phyloP scores from a whole-genome alignment of 2,888 invertebrate species.

The Encarsia formosa region DNA sequence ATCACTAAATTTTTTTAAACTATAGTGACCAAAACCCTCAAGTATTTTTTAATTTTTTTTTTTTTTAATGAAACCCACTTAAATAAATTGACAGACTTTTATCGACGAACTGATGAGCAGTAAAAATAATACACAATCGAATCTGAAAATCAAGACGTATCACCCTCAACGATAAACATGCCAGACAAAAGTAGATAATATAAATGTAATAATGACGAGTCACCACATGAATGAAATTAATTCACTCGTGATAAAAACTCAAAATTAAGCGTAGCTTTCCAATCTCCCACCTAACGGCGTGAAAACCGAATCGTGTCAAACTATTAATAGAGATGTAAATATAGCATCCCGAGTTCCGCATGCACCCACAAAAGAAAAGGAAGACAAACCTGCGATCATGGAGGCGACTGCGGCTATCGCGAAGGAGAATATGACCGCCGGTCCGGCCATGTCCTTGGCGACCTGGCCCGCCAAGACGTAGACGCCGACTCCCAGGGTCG shows the following conservation, averaged over 20 bases:
- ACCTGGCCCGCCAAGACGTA: slow-evolving; percentile 86
- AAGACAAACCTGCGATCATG: slow-evolving; percentile 72
- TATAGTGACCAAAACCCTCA: no score
- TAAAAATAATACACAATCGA: no score
- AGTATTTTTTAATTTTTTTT: no score
- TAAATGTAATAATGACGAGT: no score
- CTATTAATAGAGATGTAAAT: not conserved
- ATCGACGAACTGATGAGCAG: no score
- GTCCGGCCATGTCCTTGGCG: slow-evolving; percentile 76
- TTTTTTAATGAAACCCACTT: no score
- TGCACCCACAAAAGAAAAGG: not conserved
- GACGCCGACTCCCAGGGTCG: slow-evolving; percentile 84
- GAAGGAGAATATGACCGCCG: slow-evolving; percentile 82
- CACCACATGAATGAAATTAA: no score
- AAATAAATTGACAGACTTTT: no score
- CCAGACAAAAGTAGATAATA: no score
- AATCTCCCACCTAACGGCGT: not conserved
- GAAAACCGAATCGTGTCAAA: slow-evolving; percentile 4
- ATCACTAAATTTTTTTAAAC: no score
- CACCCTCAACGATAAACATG: no score
- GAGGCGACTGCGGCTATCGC: slow-evolving; percentile 89
- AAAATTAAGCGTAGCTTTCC: slow-evolving; percentile 4
- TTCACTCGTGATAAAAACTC: not conserved
- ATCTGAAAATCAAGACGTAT: no score
- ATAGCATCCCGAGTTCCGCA: not conserved